A percentile compares a stretch with the other conserved stretches of the same genome.
Evolutionary conservation across 2,888 invertebrate species (phyloP).

Genomic region (Corbicula japonica): DNA sequence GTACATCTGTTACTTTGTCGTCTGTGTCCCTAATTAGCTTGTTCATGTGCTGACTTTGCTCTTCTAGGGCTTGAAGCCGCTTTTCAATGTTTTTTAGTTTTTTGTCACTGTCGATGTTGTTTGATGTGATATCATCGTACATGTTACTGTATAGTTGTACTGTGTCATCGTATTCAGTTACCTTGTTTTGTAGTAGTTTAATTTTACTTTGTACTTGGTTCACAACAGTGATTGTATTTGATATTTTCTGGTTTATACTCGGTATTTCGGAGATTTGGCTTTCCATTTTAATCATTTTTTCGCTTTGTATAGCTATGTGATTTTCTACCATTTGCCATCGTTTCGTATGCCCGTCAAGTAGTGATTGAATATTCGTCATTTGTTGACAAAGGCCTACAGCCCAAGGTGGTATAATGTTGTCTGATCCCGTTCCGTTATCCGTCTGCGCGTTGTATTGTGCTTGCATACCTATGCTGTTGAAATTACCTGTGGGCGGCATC

Average conservation of each 20-base stretch:
- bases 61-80: neutral
- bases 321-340: neutral
- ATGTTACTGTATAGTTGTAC: neutral
- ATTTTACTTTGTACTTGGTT: neutral
- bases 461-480: no score
- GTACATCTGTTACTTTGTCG: no score
- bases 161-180: neutral
- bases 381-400: no score
- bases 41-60: neutral
- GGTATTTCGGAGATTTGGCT: neutral
- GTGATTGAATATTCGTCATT: no score
- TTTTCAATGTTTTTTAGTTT: neutral
- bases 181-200: neutral
- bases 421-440: no score
- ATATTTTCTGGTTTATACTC: no score
- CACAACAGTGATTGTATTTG: neutral
- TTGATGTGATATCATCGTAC: neutral
- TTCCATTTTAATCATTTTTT: slow-evolving; percentile 4
- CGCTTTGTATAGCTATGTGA: neutral
- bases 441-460: no score
- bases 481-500: no score
- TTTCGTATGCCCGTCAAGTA: neutral
- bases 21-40: no score
- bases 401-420: no score
- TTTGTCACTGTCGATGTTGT: neutral